These are phyloP conservation scores for Ochlodes sylvanus DNA, from an alignment of 2,888 invertebrate genomes.

Conservation along the genomic window DNA sequence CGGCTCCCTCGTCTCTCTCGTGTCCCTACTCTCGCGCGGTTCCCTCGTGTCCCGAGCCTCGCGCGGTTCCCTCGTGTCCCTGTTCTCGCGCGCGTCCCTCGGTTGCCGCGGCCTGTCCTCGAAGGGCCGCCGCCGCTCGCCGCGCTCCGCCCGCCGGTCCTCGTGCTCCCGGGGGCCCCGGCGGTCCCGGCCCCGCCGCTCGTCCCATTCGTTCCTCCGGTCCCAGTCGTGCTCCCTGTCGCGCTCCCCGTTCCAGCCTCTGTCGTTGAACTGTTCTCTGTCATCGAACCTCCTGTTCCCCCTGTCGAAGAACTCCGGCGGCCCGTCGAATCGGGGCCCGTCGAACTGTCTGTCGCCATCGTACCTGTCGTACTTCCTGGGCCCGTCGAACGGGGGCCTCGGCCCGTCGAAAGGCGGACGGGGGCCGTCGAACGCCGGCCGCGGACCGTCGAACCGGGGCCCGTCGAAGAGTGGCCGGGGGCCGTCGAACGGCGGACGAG, in stretches of 20 bases:
- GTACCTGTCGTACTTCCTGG: constrained; percentile 45
- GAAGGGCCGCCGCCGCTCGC: constrained; percentile 48
- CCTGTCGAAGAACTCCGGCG: constrained; percentile 74
- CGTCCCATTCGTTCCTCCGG: constrained; percentile 65
- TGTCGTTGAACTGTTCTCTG: constrained; percentile 67
- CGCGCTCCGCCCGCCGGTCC: constrained; percentile 54
- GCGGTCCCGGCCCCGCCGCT: constrained; percentile 58
- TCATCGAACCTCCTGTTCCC: constrained; percentile 74
- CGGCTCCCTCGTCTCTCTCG: constrained; percentile 2
- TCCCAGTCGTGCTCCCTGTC: constrained; percentile 63
- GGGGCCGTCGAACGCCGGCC: constrained; percentile 53
- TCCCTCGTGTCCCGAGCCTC: constrained; percentile 17
- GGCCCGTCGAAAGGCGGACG: constrained; percentile 49
- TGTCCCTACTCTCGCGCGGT: background rate
- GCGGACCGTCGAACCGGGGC: constrained; percentile 53
- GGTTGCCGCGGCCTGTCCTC: constrained; percentile 34
- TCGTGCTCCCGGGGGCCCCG: constrained; percentile 58
- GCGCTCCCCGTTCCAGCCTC: constrained; percentile 68
- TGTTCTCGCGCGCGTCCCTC: constrained; percentile 24
- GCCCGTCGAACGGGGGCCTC: constrained; percentile 44
- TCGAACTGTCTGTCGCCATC: constrained; percentile 50
- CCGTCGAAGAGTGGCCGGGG: constrained; percentile 54
- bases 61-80: constrained; percentile 11
- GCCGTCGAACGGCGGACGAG: constrained; percentile 56
- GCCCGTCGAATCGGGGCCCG: constrained; percentile 56